Base-by-base conservation (phyloP, 2,888 invertebrate genomes). In the Dexiosoma caninum region DNA sequence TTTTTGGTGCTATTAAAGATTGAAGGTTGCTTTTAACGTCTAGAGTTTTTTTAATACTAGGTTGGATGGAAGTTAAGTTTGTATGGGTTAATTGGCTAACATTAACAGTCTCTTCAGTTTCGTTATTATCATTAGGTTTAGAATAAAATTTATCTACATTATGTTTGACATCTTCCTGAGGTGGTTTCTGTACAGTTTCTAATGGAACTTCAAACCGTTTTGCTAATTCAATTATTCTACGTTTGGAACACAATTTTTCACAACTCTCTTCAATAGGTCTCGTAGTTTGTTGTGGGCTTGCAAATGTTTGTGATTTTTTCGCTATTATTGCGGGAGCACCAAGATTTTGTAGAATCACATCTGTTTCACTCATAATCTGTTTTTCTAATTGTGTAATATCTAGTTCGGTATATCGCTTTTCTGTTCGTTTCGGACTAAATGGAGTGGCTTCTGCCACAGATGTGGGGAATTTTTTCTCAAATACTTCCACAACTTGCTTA, bases 401-500 rank as follows among this genome's bases (percentile, higher is more conserved):
- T 66, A 82, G 71, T 44, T 83, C 83, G 8, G 3, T 46, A 76
- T 74, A 23, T 82, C 69, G 37, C 40, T 83, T 84, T 27, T 81
- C 83, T 66, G 89, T 89, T 32, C 88, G 88, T n/a, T 89, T 87
- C 21, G 89, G 83, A 82, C 84, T 87, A 82, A 87, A 86, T 2
- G 86, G 85, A 35, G 81, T 84, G 27, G 84, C 85, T 64, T 86
- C 85, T 64, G 85, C 30, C 4, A 64, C 49, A 5, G 49, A 46
- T 32, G 85, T 44, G 7, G 72, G 64, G 9, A 51, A 62, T 21
- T 79, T 78, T 35, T 92, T 91, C 86, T 93, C 93, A 69, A 93
- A 86, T 60, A 91, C 86, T 86, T 91, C 91, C 30, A 93, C 90
- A 84, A 92, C 92, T 37, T 92, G 91, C 87, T 90, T 92, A 1